Conservation (phyloP, 35 echinoderm and acorn worm genomes). For the Patiria miniata region DNA sequence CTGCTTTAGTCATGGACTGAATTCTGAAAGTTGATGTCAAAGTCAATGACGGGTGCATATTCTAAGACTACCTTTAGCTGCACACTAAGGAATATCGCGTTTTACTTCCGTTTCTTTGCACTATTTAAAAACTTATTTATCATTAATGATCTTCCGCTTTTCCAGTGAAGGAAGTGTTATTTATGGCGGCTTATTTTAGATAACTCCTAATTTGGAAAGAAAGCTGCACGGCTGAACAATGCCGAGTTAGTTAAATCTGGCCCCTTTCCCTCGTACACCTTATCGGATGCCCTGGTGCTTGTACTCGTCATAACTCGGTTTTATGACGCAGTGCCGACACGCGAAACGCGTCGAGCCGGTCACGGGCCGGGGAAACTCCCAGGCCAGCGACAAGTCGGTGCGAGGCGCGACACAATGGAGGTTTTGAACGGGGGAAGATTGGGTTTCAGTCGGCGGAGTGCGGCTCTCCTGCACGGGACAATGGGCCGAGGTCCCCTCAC, state of each 20-base stretch:
- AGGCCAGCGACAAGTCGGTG: neutral
- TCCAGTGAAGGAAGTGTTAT: conserved; percentile 20
- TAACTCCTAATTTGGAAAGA: neutral
- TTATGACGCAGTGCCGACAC: conserved; percentile 15
- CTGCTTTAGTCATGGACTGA: too few species aligned
- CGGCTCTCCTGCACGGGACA: neutral
- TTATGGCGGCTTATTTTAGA: conserved; percentile 4
- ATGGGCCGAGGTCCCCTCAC: neutral
- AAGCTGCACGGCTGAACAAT: neutral
- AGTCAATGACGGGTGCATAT: too few species aligned
- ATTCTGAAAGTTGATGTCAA: too few species aligned
- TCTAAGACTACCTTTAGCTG: too few species aligned
- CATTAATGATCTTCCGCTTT: neutral
- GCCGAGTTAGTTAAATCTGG: neutral
- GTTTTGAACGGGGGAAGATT: neutral
- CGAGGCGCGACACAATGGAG: neutral
- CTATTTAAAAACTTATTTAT: conserved; percentile 5
- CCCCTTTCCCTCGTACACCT: neutral
- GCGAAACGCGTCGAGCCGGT: neutral
- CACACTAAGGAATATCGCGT: too few species aligned
- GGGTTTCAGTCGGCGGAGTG: conserved; percentile 14
- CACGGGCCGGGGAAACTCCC: neutral
- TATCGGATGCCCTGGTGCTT: neutral
- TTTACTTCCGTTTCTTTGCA: too few species aligned
- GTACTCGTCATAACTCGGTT: neutral